Evolutionary conservation across 2,113 vertebrate species (phyloP), one percentile per base, ranked within the genome.

Genomic region (Epinephelus fuscoguttatus): DNA sequence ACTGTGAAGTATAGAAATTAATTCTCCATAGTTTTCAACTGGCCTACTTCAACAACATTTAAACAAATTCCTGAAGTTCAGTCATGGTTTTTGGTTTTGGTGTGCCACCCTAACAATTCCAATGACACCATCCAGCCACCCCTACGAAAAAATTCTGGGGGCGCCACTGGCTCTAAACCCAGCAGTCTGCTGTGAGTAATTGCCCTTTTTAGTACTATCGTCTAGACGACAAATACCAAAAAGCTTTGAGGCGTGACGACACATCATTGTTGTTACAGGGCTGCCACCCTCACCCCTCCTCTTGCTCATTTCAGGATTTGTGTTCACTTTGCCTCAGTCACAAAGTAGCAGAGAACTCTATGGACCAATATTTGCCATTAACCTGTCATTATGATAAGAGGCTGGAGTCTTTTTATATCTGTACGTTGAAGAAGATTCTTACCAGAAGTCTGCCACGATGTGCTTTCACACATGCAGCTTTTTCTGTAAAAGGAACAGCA

Each of bases 141-240:
- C 6, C 33, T 37, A 37, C 5, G 33, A 37, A 37, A 37, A 37
- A 37, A 1, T 37, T 37, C 33, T 37, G 33, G 33, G 33, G 33
- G 33, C 6, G 33, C 33, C 33, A 37, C 5, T 47, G 45, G 40
- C 61, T 49, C 57, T n/a, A 61, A 69, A 78, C 78, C 47, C 84
- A 78, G 61, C 79, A 59, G 60, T 72, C 21, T 8, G 63, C 73
- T 78, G 62, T 88, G 91, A 90, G 89, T 87, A 90, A 91, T 88
- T 84, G 52, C 25, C 59, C 71, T 87, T 88, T 90, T 90, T 83
- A 89, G 78, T 76, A 63, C 67, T 75, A 87, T 85, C 23, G 77
- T 91, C 90, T 91, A 87, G 89, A 90, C 80, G 66, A 80, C 90
- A 91, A 79, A 90, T 85, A 88, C 78, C 86, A 89, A 82, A 92